Percentiles rank a stretch among this genome's conserved stretches.
Conservation (phyloP, 2,888 invertebrate species). For the Rhyacophila evoluta region DNA sequence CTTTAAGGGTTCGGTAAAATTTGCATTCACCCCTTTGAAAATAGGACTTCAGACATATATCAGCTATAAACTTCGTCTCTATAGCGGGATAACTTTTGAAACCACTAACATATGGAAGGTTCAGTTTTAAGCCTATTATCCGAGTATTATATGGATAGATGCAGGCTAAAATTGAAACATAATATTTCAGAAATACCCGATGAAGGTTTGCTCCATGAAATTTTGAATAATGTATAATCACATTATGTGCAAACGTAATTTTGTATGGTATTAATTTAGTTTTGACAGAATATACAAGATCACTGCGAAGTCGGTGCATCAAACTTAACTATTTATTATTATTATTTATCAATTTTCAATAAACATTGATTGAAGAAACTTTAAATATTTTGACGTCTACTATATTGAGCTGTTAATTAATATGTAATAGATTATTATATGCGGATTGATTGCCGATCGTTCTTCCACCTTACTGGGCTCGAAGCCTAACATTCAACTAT, state of each 20-base stretch:
- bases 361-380: no score
- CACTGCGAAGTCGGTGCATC: background rate
- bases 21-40: background rate
- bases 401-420: no score
- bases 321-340: no score
- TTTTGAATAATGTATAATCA: background rate
- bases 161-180: background rate
- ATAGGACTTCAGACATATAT: background rate
- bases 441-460: no score
- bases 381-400: no score
- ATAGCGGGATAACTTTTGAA: background rate
- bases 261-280: background rate
- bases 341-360: no score
- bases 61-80: background rate
- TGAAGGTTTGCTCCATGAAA: background rate
- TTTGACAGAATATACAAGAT: background rate
- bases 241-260: background rate
- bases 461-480: no score
- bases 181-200: background rate
- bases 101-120: background rate
- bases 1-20: background rate
- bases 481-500: no score
- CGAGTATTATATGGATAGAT: background rate
- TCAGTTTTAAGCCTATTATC: background rate
- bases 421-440: no score